These are phyloP conservation scores for Hiodon tergisus DNA, from an alignment of 2,113 vertebrate species.

Conservation along the genomic window DNA sequence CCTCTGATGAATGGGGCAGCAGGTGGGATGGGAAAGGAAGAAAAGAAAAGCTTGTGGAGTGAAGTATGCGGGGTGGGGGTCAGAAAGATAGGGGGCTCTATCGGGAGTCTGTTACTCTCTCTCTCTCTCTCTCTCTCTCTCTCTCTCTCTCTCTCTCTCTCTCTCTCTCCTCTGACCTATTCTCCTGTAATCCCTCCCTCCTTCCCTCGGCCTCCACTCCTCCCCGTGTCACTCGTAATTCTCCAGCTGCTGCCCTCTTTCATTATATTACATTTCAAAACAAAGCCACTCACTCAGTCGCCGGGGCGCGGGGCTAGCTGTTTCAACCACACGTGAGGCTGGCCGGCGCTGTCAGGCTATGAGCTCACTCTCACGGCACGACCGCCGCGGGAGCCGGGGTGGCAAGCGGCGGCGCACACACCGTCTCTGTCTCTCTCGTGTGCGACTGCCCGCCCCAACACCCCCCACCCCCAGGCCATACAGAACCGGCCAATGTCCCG, in stretches of 20 bases:
- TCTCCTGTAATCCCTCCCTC: not conserved
- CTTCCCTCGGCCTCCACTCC: not conserved
- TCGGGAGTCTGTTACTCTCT: not conserved
- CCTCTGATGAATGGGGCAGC: conserved; percentile 39
- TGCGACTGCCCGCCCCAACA: conserved; percentile 9
- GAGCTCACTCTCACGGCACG: conserved; percentile 27
- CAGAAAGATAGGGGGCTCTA: conserved; percentile 16
- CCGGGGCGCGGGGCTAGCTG: not conserved
- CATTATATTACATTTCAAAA: conserved; percentile 32
- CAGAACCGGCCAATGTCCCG: conserved; percentile 9
- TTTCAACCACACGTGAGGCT: conserved; percentile 27
- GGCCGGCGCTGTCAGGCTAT: conserved; percentile 10
- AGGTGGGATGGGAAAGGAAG: conserved; percentile 37
- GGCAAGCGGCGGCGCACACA: not conserved
- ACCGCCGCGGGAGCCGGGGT: not conserved
- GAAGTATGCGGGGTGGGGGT: conserved; percentile 10
- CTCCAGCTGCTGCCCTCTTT: conserved; percentile 21
- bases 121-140: not conserved
- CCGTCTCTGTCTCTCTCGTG: not conserved
- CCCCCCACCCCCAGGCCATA: not conserved
- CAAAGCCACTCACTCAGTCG: conserved; percentile 23
- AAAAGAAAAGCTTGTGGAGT: conserved; percentile 28
- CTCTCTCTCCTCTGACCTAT: not conserved
- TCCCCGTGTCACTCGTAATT: not conserved
- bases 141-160: not conserved